phyloP scores from a whole-genome alignment of 2,888 invertebrate species.

The Pimpla rufipes region DNA sequence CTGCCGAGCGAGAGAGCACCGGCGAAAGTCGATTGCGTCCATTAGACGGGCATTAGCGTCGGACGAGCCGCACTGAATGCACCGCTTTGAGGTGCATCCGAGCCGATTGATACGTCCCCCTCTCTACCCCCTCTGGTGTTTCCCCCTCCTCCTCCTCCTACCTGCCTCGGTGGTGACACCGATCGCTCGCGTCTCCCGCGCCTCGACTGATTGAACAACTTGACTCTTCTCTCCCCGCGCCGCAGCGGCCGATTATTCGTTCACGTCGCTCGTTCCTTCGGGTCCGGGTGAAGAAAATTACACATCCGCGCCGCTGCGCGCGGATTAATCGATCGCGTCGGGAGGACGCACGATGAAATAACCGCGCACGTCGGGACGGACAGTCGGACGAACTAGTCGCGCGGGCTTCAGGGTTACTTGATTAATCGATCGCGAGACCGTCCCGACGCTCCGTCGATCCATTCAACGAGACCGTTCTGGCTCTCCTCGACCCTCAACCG shows the following conservation, averaged over 20 bases:
- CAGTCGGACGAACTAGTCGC: no score
- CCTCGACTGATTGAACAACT: constrained; percentile 6
- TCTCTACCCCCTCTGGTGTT: not conserved
- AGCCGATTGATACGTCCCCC: constrained; percentile 39
- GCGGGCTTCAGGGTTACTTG: constrained; percentile 42
- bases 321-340: constrained; percentile 42
- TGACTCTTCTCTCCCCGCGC: no score
- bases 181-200: no score
- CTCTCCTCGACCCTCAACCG: not conserved
- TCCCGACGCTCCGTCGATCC: not conserved
- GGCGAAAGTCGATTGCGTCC: constrained; percentile 61
- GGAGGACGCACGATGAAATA: constrained; percentile 35
- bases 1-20: not conserved
- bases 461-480: not conserved
- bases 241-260: constrained; percentile 39
- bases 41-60: constrained; percentile 65
- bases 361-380: constrained; percentile 13
- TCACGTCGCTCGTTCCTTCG: constrained; percentile 12
- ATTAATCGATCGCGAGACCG: constrained; percentile 49
- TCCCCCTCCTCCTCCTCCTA: not conserved
- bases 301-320: not conserved
- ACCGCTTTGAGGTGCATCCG: constrained; percentile 41
- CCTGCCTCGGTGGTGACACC: no score
- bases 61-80: constrained; percentile 41
- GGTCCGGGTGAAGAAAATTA: constrained; percentile 38